A percentile compares a stretch with the other conserved stretches of the same genome.
phyloP scores from a whole-genome alignment of 2,797 vertebrate genomes.

The Gymnocypris eckloni region DNA sequence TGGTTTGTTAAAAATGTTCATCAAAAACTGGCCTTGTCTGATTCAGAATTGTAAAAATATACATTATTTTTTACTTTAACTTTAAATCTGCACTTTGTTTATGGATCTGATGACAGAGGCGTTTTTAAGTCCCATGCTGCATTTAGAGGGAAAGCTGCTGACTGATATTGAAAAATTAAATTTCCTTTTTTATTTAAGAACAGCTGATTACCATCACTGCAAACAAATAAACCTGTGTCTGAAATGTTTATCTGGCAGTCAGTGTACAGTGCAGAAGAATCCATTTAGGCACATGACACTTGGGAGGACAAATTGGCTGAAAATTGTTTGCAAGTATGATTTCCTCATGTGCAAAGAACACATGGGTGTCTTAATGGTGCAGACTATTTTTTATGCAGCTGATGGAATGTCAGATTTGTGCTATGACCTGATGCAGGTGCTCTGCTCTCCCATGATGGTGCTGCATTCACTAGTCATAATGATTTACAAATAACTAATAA shows the following conservation, averaged over 20 bases:
- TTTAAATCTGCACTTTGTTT: neutral
- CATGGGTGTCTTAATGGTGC: neutral
- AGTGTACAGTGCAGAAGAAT: neutral
- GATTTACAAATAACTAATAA: neutral
- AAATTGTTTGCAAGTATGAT: neutral
- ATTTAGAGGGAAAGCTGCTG: neutral
- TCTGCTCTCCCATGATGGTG: neutral
- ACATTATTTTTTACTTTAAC: neutral
- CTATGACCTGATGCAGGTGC: neutral
- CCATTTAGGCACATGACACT: constrained; percentile 19
- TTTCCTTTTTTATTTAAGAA: neutral
- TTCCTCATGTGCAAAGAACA: neutral
- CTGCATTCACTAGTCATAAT: neutral
- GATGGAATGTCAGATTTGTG: constrained; percentile 10
- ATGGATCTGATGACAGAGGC: neutral
- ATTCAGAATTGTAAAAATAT: neutral
- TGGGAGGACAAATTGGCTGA: neutral
- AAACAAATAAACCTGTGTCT: constrained; percentile 28
- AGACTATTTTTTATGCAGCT: neutral
- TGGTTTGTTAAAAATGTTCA: neutral
- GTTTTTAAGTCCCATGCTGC: neutral
- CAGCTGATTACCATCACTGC: constrained; percentile 43
- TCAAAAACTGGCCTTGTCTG: neutral
- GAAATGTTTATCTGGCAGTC: neutral
- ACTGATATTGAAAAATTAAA: neutral